A percentile compares a stretch with the other conserved stretches of the same genome.
These are phyloP conservation scores for Sciurus vulgaris DNA, from an alignment of 2,797 vertebrate species.

Conservation along the genomic window DNA sequence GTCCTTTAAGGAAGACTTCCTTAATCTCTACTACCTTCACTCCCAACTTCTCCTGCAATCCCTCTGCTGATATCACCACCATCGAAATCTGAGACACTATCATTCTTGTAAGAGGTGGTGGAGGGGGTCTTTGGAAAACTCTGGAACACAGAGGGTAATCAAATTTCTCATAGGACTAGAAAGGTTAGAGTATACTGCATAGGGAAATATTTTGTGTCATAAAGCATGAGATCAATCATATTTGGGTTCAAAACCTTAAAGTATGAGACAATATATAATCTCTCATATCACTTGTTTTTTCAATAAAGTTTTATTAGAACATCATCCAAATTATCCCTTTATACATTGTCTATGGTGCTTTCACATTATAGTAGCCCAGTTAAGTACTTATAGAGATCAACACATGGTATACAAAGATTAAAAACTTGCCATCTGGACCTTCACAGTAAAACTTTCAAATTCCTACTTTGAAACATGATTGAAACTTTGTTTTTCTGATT, in stretches of 20 bases:
- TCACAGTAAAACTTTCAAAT: not conserved
- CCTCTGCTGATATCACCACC: not conserved
- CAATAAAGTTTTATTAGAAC: conserved; percentile 22
- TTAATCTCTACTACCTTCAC: too few species aligned
- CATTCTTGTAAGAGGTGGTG: too few species aligned
- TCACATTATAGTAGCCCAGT: not conserved
- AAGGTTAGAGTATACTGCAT: not conserved
- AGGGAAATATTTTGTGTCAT: not conserved
- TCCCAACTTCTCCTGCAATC: too few species aligned
- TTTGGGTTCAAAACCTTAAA: not conserved
- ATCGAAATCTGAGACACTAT: not conserved
- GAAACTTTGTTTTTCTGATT: not conserved
- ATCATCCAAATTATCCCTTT: not conserved
- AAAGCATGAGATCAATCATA: not conserved
- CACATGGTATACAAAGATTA: not conserved
- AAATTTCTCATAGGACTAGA: not conserved
- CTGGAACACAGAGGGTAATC: not conserved
- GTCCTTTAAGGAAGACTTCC: too few species aligned
- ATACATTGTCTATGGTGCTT: not conserved
- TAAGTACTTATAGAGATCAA: not conserved
- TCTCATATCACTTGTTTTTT: not conserved
- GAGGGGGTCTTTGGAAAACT: not conserved
- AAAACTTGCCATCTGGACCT: not conserved
- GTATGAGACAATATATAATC: not conserved
- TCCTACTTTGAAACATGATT: not conserved